Conservation (phyloP, 2,113 vertebrate genomes). For the Polypterus bichir region DNA sequence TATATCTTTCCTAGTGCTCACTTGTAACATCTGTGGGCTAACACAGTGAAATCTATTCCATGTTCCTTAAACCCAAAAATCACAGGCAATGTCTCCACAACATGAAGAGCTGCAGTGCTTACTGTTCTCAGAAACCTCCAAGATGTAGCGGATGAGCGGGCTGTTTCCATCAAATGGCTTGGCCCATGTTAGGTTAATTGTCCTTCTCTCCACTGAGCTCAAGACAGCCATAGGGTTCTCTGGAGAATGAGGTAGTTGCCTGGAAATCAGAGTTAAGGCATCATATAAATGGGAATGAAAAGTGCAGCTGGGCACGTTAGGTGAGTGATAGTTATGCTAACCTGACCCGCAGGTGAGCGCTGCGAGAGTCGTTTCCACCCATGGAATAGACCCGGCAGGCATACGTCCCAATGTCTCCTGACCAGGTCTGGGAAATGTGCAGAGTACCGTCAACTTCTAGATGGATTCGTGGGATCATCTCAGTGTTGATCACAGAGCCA, state of each 20-base stretch:
- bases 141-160: conserved; percentile 72
- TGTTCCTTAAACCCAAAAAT: rapidly evolving
- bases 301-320: too few relatives aligned
- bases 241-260: conserved; percentile 81
- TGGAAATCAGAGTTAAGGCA: conserved; percentile 32
- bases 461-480: conserved; percentile 59
- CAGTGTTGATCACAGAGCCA: conserved; percentile 48
- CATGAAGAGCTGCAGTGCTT: too few relatives aligned
- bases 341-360: conserved; percentile 85
- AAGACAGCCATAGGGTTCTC: conserved; percentile 67
- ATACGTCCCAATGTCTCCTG: conserved; percentile 90
- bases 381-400: conserved; percentile 81
- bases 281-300: conserved; percentile 1
- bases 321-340: conserved; percentile 29
- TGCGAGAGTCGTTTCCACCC: conserved; percentile 83
- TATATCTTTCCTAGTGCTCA: too few relatives aligned
- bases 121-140: conserved; percentile 97
- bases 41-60: background rate
- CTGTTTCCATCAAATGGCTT: conserved; percentile 93
- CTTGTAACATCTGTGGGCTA: background rate
- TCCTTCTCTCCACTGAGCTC: conserved; percentile 65
- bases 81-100: too few relatives aligned
- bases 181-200: conserved; percentile 87
- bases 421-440: conserved; percentile 97
- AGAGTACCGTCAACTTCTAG: conserved; percentile 70